Base-by-base conservation (phyloP, 2,113 vertebrate species). In the Cyphomyrus plagiostoma region DNA sequence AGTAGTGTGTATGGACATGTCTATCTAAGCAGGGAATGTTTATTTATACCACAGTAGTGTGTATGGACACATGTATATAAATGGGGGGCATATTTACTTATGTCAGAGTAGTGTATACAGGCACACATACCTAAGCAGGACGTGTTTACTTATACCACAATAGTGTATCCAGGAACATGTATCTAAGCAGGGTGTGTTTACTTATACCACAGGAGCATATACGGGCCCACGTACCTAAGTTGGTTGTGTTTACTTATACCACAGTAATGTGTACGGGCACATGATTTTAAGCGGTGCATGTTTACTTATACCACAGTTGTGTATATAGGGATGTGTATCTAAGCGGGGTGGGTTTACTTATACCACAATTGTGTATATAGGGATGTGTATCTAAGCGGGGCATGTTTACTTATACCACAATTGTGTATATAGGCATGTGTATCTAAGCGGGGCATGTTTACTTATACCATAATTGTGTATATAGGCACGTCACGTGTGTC, bases 351-450 rank as follows among this genome's bases (percentile, higher is more conserved):
- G 21, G 13, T 56, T 56, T 56, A 56, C 1, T 56, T 21, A 23
- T 58, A 23, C 56, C 56, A 23, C 56, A 23, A 6, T 23, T 0
- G 5, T 7, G 0, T 58, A 1, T 8, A 23, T 21, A 2, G 21
- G 1, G 6, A 23, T 0, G 0, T 2, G 56, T 1, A 1, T 8
- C 56, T 58, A 58, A 58, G 56, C 4, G 21, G 0, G 2, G 0
- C 1, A 0, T 58, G 21, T 58, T 58, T 58, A 58, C 21, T 58
- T 58, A 58, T 58, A n/a, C 23, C 23, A 9, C 23, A 62, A 23
- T 62, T 10, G 23, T n/a, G 23, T n/a, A 11, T 62, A 0, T 0
- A 0, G 50, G 15, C 50, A 52, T 3, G 4, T 4, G 15, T 4
- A 52, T 1, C 15, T 52, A 52, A 52, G 15, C 15, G 4, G 15